Evolutionary conservation across 2,888 invertebrate species (phyloP).

Genomic region (Lacanobia wlatinum): DNA sequence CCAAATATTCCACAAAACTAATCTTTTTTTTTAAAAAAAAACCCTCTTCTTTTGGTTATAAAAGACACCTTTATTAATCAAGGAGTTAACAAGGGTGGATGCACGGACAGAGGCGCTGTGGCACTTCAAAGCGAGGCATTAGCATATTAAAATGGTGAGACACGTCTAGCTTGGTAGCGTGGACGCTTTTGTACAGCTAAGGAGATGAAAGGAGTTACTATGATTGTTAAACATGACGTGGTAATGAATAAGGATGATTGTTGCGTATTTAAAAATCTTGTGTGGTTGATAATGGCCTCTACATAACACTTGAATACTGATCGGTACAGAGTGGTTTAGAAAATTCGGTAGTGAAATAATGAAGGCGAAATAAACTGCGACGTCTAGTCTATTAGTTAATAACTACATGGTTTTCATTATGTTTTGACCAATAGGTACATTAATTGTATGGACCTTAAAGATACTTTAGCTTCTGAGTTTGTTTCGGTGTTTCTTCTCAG

Average conservation of each 20-base stretch:
- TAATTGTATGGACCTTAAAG: no score
- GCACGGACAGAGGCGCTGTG: conserved; percentile 51
- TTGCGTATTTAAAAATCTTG: conserved; percentile 7
- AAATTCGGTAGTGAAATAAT: background rate
- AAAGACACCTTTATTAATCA: conserved; percentile 48
- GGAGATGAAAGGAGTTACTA: conserved; percentile 27
- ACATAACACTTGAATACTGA: background rate
- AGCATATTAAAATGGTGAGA: conserved; percentile 80
- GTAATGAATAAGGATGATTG: conserved; percentile 25
- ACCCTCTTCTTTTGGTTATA: conserved; percentile 21
- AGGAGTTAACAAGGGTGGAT: conserved; percentile 45
- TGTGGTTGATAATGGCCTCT: no score
- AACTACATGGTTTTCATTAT: no score
- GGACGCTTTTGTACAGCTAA: conserved; percentile 41
- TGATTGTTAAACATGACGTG: conserved; percentile 16
- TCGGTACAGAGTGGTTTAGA: background rate
- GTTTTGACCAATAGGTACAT: no score
- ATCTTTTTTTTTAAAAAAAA: conserved; percentile 7
- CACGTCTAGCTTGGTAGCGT: conserved; percentile 46
- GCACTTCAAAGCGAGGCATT: conserved; percentile 72
- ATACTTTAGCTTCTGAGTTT: no score
- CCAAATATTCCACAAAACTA: background rate
- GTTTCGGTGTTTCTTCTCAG: no score
- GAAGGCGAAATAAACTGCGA: no score
- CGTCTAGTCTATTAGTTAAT: background rate